A percentile compares a stretch with the other conserved stretches of the same genome.
These are phyloP conservation scores for Monodelphis domestica DNA, from an alignment of 2,797 vertebrate genomes.

Conservation along the genomic window DNA sequence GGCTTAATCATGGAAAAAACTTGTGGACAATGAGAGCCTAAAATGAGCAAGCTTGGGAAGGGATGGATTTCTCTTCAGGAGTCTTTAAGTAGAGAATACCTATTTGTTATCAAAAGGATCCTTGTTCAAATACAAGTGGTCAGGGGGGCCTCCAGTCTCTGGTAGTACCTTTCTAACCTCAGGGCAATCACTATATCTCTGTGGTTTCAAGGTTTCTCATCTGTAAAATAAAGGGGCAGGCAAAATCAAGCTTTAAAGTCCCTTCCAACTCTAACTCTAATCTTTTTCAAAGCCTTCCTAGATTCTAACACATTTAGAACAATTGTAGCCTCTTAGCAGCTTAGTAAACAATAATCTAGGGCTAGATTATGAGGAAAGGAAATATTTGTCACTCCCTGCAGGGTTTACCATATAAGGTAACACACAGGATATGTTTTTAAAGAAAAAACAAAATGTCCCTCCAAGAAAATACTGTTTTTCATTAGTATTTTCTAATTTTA, in stretches of 20 bases:
- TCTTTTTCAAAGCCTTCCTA: background rate
- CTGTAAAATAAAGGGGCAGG: constrained; percentile 7
- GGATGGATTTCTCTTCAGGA: background rate
- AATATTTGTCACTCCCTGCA: constrained; percentile 28
- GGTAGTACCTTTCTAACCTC: background rate
- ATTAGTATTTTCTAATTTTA: constrained; percentile 52
- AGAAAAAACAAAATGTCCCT: constrained; percentile 38
- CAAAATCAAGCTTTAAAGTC: background rate
- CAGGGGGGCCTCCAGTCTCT: background rate
- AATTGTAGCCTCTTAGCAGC: constrained; percentile 37
- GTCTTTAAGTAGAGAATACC: background rate
- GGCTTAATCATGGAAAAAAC: background rate
- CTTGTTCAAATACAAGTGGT: background rate
- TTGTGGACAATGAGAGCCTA: background rate
- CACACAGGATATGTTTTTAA: constrained; percentile 2
- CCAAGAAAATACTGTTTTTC: constrained; percentile 43
- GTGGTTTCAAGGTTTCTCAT: constrained; percentile 19
- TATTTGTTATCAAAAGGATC: too few relatives aligned
- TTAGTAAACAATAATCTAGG: constrained; percentile 15
- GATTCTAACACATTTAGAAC: constrained; percentile 5
- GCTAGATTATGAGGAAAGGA: constrained; percentile 25
- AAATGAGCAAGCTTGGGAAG: background rate
- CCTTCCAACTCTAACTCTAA: background rate
- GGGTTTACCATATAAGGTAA: constrained; percentile 30
- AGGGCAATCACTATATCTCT: constrained; percentile 16